Base-by-base conservation (phyloP, 2,797 vertebrate genomes). In the Spinibarbus caldwelli region DNA sequence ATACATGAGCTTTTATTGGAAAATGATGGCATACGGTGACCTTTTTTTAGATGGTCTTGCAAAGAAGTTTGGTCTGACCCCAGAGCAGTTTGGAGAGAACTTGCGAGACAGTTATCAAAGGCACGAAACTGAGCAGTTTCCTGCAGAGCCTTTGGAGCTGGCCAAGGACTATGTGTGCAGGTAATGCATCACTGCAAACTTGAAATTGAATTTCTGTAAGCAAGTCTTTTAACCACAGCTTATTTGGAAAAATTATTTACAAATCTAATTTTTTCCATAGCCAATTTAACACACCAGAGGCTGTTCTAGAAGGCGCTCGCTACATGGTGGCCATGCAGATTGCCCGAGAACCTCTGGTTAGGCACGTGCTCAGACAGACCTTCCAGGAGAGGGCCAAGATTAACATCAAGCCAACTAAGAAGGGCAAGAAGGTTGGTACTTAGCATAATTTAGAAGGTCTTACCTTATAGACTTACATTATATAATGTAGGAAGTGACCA, bases 241-340 rank as follows among this genome's bases (percentile, higher is more conserved):
- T 57, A 17, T n/a, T 15, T 17, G 23, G 15, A 72, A 79, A 29
- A 52, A 29, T 68, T 34, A 26, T 70, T 72, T 19, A 17, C 31
- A 21, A 29, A 17, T 49, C 57, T 45, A 70, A 49, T 72, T 10
- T 90, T 38, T 38, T 86, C n/a, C 64, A 71, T 87, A 97, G 97
- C 90, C 98, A 99, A 59, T 99, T 99, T 89, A 92, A 94, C 82
- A 96, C 95, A n/a, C 96, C 98, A 0, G 98, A 99, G 91, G 95
- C 96, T 0, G 98, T 99, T 87, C 94, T 99, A 85, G 98, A 99
- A 88, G 98, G 98, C 81, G 97, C 98, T 23, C 95, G 98, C 49
- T 99, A 99, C 93, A 99, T 99, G 98, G 98, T 99, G 87, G 98
- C 98, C 85, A 95, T 99, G 94, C 98, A 99, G 92, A 98, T 99